These are phyloP conservation scores for Volucella zonaria DNA, from an alignment of 2,888 invertebrate genomes.

Conservation along the genomic window DNA sequence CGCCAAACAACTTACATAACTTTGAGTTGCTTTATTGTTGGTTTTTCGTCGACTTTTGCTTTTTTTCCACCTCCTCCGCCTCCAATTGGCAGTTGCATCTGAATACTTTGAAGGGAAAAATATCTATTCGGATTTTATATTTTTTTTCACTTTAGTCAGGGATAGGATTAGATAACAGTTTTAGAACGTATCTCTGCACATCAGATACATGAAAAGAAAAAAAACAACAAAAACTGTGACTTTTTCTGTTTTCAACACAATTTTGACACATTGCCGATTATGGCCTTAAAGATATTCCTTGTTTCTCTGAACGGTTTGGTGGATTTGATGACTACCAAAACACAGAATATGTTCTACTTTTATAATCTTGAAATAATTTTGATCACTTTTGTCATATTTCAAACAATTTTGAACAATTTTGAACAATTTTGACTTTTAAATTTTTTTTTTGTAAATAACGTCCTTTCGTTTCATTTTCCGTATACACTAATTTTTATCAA, in stretches of 20 bases:
- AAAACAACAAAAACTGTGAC: no score
- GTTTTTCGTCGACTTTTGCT: conserved; percentile 1
- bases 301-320: not conserved
- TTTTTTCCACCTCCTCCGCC: not conserved
- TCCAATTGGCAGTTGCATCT: conserved; percentile 37
- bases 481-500: not conserved
- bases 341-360: not conserved
- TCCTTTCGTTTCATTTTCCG: not conserved
- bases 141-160: not conserved
- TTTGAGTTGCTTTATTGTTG: conserved; percentile 41
- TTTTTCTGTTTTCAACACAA: no score
- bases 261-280: no score
- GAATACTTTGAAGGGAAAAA: conserved; percentile 43
- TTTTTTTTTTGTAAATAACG: not conserved
- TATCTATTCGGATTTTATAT: not conserved
- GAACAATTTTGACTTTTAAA: not conserved
- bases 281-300: not conserved
- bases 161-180: no score
- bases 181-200: no score
- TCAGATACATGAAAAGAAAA: no score
- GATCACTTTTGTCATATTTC: not conserved
- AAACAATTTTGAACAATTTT: not conserved
- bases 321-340: no score
- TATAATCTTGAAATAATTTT: not conserved
- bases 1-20: conserved; percentile 72